Evolutionary conservation across 2,888 invertebrate genomes (phyloP), one percentile per base, ranked within the genome.

Genomic region (Patella depressa): DNA sequence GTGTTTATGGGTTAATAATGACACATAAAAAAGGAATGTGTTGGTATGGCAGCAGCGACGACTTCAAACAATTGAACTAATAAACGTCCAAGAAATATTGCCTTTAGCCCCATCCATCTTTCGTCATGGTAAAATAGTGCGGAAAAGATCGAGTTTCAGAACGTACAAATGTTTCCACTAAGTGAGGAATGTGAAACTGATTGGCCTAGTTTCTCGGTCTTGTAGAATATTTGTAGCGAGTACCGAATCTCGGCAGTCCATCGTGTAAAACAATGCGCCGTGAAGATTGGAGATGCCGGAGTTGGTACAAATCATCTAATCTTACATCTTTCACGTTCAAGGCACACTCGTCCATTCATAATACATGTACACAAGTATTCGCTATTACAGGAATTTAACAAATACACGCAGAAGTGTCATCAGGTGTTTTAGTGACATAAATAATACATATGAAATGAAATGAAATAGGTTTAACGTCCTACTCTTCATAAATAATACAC

Each of bases 61-160:
- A 65, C 19, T 24, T 65, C 65, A 65, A 65, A 65, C 19, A 24
- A 65, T 65, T 65, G 19, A 24, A 24, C 65, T 65, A 65, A 65
- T 65, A 65, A 65, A 65, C 65, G 65, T 65, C 65, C 65, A 65
- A 24, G 65, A 24, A 65, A 65, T 24, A 65, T 65, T 65, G 65
- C 24, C 24, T 14, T 24, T 24, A 24, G 24, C 19, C 19, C 24
- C 12, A 19, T 65, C 65, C 65, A 19, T 65, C 65, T 65, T 24
- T 65, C 65, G 65, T 65, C 65, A 65, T 65, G 65, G 65, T 65
- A 65, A 65, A 65, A 65, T 65, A 65, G 12, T 24, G 24, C 9
- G 65, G 24, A 65, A 65, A 15, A 65, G 19, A 65, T 65, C 65
- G 19, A 24, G 24, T 65, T 65, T 65, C 65, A 65, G 65, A 65